Evolutionary conservation across 1,140 invertebrate genomes (phyloP).

Genomic region (Caenorhabditis latens): DNA sequence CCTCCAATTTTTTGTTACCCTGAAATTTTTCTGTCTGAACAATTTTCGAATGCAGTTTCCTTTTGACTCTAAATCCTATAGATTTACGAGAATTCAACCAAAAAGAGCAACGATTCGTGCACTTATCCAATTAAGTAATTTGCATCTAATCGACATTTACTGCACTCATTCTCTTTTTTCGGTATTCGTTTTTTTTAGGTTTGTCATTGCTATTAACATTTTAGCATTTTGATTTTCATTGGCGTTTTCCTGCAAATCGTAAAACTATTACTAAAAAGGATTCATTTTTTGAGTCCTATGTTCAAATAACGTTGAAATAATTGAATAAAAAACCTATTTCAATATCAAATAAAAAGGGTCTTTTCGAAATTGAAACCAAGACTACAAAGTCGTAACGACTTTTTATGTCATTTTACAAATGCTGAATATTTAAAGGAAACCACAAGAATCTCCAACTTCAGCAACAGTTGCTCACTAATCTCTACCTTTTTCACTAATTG

Average conservation of each 20-base stretch:
- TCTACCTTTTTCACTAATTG: background rate
- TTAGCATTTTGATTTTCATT: background rate
- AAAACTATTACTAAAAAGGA: too few species aligned
- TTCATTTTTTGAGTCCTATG: too few species aligned
- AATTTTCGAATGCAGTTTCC: background rate
- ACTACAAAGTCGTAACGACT: too few species aligned
- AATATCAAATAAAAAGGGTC: too few species aligned
- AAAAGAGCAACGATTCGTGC: slow-evolving; percentile 9
- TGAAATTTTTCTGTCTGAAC: background rate
- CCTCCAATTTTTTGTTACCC: background rate
- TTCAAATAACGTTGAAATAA: too few species aligned
- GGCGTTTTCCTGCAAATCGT: background rate
- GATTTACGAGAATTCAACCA: background rate
- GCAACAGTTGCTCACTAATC: background rate
- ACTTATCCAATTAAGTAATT: slow-evolving; percentile 51
- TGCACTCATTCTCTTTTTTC: background rate
- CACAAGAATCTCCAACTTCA: background rate
- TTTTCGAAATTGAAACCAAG: too few species aligned
- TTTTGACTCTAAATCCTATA: background rate
- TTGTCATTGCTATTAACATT: background rate
- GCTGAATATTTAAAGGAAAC: background rate
- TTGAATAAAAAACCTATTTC: too few species aligned
- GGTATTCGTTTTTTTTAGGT: background rate
- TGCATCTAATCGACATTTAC: slow-evolving; percentile 23
- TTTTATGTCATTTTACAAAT: background rate